Percentiles rank a stretch among this genome's conserved stretches.
Conservation (phyloP, 2,888 invertebrate species). For the Fragum sueziense region DNA sequence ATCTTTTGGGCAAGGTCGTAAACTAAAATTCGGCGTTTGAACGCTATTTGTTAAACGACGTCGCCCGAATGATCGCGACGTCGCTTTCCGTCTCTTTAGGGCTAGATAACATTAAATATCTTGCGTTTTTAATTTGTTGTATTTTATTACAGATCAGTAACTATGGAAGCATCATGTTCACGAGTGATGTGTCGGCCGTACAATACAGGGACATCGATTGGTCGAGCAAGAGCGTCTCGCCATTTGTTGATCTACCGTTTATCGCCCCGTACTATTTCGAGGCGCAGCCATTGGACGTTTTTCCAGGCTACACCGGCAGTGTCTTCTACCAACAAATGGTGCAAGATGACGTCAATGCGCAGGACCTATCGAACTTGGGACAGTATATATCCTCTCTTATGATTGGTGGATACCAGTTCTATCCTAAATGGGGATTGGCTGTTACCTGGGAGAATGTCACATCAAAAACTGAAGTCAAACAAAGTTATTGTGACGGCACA, state of each 20-base stretch:
- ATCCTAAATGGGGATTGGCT: conserved; percentile 94
- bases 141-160: conserved; percentile 65
- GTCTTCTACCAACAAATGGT: conserved; percentile 33
- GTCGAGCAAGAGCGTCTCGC: conserved; percentile 42
- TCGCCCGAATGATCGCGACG: no score
- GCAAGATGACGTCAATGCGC: neutral
- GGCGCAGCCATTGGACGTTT: conserved; percentile 33
- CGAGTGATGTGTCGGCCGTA: conserved; percentile 13
- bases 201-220: conserved; percentile 41
- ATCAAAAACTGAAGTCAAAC: neutral
- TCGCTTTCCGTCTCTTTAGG: no score
- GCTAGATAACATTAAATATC: no score
- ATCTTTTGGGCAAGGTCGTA: no score
- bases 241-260: conserved; percentile 63
- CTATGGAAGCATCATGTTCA: conserved; percentile 64
- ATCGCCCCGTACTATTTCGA: conserved; percentile 69
- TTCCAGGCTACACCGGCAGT: conserved; percentile 25
- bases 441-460: conserved; percentile 98
- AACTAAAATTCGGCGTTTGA: no score
- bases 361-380: conserved; percentile 50
- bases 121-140: no score
- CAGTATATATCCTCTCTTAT: conserved; percentile 87
- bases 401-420: conserved; percentile 93
- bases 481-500: conserved; percentile 13
- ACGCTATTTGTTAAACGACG: no score